These are phyloP conservation scores for Chesias legatella DNA, from an alignment of 2,888 invertebrate genomes.

Conservation along the genomic window DNA sequence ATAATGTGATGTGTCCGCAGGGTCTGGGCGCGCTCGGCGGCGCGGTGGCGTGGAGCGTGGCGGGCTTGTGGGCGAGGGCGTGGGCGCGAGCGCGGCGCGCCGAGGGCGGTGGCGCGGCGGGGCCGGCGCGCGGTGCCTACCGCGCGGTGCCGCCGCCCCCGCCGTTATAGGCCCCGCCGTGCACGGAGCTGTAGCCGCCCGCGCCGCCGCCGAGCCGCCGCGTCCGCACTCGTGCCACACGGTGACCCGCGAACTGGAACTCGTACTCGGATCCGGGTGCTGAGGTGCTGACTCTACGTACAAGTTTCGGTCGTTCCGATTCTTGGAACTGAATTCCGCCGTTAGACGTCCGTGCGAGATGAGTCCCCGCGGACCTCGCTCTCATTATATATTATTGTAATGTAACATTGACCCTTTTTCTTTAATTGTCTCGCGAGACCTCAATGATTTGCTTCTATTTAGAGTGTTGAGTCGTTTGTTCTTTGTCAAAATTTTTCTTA, in stretches of 20 bases:
- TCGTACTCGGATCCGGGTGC: too few species aligned
- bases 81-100: conserved; percentile 20
- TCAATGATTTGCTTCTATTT: conserved; percentile 16
- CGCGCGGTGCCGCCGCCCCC: conserved; percentile 42
- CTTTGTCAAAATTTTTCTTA: conserved; percentile 16
- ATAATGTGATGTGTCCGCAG: conserved; percentile 26
- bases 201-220: conserved; percentile 17
- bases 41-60: conserved; percentile 28
- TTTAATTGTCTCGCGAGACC: conserved; percentile 10
- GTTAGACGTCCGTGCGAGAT: conserved; percentile 15
- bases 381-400: conserved; percentile 4
- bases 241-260: too few species aligned
- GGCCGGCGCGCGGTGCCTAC: conserved; percentile 35
- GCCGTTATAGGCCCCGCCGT: conserved; percentile 63
- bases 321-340: too few species aligned
- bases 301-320: too few species aligned
- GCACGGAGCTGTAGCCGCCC: conserved; percentile 40
- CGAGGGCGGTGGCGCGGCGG: too few species aligned
- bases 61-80: conserved; percentile 24
- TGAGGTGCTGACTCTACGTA: too few species aligned
- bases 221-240: too few species aligned
- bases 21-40: conserved; percentile 38
- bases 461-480: conserved; percentile 14
- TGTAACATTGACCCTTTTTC: conserved; percentile 15
- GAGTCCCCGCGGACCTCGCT: background rate